phyloP scores from a whole-genome alignment of 2,113 vertebrate species.

The Cyanoramphus novaezelandiae region DNA sequence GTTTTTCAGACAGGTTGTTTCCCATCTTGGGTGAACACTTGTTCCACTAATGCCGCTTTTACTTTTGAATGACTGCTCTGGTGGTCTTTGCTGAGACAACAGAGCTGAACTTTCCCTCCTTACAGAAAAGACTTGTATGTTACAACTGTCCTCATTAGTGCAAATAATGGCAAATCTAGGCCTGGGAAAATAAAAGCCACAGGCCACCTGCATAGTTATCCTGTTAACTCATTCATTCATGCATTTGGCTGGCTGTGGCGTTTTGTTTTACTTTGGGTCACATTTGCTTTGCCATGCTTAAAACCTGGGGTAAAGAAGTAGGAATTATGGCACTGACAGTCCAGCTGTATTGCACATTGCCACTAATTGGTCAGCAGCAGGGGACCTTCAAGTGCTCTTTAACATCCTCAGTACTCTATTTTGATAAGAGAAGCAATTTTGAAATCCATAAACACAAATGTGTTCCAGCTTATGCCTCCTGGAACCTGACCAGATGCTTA shows the following conservation, averaged over 20 bases:
- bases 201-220: conserved; percentile 63
- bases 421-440: not conserved
- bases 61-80: conserved; percentile 41
- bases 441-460: not conserved
- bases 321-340: conserved; percentile 20
- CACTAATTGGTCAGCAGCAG: conserved; percentile 48
- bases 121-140: conserved; percentile 17
- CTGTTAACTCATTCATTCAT: conserved; percentile 64
- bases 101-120: conserved; percentile 30
- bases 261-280: conserved; percentile 49
- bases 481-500: not conserved
- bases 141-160: conserved; percentile 62
- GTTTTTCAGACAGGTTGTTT: conserved; percentile 6
- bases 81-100: conserved; percentile 45
- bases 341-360: not conserved
- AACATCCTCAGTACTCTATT: not conserved
- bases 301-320: conserved; percentile 13
- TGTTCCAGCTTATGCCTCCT: not conserved
- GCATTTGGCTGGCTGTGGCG: conserved; percentile 28
- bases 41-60: conserved; percentile 27
- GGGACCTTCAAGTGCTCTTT: not conserved
- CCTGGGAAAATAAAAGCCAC: conserved; percentile 47
- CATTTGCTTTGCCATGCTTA: conserved; percentile 47
- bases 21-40: not conserved
- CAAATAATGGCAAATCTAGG: conserved; percentile 40